Conservation (phyloP, 2,888 invertebrate species). For the Diachrysia chrysitis region DNA sequence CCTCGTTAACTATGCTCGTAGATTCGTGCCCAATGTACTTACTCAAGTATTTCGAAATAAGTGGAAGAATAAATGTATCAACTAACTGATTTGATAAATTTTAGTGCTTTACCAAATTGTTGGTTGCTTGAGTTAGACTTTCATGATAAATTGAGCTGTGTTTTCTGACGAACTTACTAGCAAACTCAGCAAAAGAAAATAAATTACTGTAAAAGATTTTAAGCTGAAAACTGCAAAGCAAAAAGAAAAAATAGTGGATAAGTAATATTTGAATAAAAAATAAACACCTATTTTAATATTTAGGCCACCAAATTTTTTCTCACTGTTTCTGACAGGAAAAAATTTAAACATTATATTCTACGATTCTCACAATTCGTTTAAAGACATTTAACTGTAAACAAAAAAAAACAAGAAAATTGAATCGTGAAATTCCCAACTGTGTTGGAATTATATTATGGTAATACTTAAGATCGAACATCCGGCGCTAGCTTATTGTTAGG, state of each 20-base stretch:
- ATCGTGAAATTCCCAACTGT: slow-evolving; percentile 61
- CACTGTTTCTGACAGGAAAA: background rate
- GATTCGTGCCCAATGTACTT: slow-evolving; percentile 70
- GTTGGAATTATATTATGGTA: slow-evolving; percentile 76
- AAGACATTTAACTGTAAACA: slow-evolving; percentile 16
- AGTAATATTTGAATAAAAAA: too few species aligned
- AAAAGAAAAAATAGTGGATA: background rate
- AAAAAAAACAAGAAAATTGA: slow-evolving; percentile 53
- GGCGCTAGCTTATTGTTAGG: slow-evolving; percentile 71
- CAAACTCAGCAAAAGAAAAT: too few species aligned
- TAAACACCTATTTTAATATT: too few species aligned
- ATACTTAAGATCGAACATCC: slow-evolving; percentile 76
- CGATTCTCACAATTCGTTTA: slow-evolving; percentile 21
- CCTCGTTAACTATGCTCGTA: slow-evolving; percentile 80
- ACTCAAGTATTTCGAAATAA: slow-evolving; percentile 66
- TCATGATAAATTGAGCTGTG: background rate
- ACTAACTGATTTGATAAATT: background rate
- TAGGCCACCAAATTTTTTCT: background rate
- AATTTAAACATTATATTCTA: background rate
- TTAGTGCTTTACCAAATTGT: background rate
- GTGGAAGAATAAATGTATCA: slow-evolving; percentile 13
- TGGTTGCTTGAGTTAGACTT: background rate
- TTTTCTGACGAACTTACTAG: too few species aligned
- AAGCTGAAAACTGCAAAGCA: too few species aligned
- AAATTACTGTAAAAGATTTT: too few species aligned